Evolutionary conservation across 2,113 vertebrate species (phyloP), one percentile per base, ranked within the genome.

Genomic region (Pavo muticus): DNA sequence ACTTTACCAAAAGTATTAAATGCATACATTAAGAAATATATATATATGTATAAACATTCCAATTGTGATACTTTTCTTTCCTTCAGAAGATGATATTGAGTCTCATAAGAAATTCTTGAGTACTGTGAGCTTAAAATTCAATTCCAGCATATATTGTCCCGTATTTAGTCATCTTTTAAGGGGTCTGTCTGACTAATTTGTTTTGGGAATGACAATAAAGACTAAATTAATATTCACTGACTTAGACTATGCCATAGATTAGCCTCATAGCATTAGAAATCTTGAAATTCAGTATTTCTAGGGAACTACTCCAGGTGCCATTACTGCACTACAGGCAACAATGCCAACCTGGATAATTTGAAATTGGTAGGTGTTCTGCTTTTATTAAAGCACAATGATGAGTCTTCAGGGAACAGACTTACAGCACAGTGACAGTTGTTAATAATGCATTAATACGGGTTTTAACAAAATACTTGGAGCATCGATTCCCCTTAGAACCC

Each of bases 361-460:
- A 27, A 83, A 56, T 11, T 52, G 19, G 8, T 64, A 42, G 8
- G 2, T 76, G 10, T 17, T 23, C 44, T 76, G 14, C 6, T 47
- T 0, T 0, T 39, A 52, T 72, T 72, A 83, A 69, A 64, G 47
- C n/a, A 39, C 45, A 29, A 39, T 15, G 0, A 5, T 18, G 27
- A 63, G 8, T 69, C 39, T 73, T 73, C 45, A 35, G 29, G n/a
- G 21, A 63, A 25, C 4, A 16, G 8, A 19, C 2, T 50, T 68
- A 39, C 16, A 70, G 5, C 23, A 70, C 24, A 25, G 39, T 35
- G 23, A 37, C 52, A 32, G 8, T 20, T 77, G 25, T 39, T 54
- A 30, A 40, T 18, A 24, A 5, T 50, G 7, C 10, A 13, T 27
- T 59, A 59, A 56, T 69, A 4, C 10, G 30, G 11, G 27, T 71